These are phyloP conservation scores for Alloplasta piceator DNA, from an alignment of 2,888 invertebrate species.

Conservation along the genomic window DNA sequence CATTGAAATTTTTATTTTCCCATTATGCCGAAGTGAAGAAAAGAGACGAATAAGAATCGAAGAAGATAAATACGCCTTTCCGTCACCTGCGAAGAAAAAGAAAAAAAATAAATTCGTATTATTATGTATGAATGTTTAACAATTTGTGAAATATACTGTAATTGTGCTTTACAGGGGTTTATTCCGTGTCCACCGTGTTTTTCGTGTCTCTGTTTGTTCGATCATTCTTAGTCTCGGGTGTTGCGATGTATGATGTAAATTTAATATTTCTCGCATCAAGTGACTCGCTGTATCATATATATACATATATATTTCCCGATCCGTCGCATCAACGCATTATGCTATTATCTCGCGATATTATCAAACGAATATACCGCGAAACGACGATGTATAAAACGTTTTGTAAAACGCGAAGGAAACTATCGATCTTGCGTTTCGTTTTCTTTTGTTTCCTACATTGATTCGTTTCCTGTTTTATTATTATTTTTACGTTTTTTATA, in stretches of 20 bases:
- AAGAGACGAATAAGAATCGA: constrained; percentile 36
- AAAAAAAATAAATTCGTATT: constrained; percentile 68
- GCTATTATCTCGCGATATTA: constrained; percentile 20
- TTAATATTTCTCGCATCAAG: not conserved
- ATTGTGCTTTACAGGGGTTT: constrained; percentile 83
- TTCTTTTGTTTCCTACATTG: constrained; percentile 13
- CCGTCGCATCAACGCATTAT: not conserved
- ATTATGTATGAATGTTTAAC: constrained; percentile 84
- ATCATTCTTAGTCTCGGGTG: too few relatives aligned
- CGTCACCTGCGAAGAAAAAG: constrained; percentile 68
- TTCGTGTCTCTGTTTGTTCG: constrained; percentile 30
- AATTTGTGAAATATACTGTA: constrained; percentile 84
- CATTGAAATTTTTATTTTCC: constrained; percentile 53
- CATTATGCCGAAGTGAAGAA: constrained; percentile 56
- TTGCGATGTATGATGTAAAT: not conserved
- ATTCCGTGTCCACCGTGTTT: constrained; percentile 65
- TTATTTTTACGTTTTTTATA: constrained; percentile 7
- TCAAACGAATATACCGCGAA: not conserved
- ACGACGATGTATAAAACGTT: constrained; percentile 20
- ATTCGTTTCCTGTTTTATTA: constrained; percentile 7
- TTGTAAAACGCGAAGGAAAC: constrained; percentile 21
- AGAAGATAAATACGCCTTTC: constrained; percentile 53
- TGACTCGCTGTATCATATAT: not conserved
- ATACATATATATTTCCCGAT: constrained; percentile 1
- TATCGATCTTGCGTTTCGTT: constrained; percentile 21